Conservation (phyloP, 2,797 vertebrate species). For the Typhlichthys eigenmanni region DNA sequence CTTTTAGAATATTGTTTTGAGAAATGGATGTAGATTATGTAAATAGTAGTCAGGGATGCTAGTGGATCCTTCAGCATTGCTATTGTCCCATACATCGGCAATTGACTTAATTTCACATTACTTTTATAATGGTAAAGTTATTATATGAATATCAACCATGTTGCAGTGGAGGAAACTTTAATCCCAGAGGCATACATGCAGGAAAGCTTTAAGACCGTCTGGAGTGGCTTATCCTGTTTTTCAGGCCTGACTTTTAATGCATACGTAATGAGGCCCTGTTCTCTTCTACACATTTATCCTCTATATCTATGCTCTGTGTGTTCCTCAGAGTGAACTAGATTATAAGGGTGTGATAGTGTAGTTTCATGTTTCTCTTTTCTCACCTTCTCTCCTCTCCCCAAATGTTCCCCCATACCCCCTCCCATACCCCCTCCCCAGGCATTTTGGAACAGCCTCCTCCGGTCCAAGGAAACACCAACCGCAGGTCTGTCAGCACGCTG, state of each 20-base stretch:
- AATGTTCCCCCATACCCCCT: not conserved
- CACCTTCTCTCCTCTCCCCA: not conserved
- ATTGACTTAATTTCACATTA: too few species aligned
- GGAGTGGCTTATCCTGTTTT: conserved; percentile 10
- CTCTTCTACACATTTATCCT: not conserved
- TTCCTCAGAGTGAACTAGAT: too few species aligned
- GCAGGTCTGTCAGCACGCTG: conserved; percentile 91
- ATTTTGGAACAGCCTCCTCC: conserved; percentile 81
- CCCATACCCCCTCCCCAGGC: conserved; percentile 66
- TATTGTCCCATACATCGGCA: too few species aligned
- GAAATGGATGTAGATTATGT: too few species aligned
- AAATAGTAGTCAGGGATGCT: too few species aligned
- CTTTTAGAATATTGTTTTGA: too few species aligned
- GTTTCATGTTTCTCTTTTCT: not conserved
- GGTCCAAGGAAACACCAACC: conserved; percentile 92
- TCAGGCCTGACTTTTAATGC: conserved; percentile 11
- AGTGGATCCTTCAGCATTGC: too few species aligned
- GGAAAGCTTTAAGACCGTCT: conserved; percentile 7
- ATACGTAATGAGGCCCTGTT: conserved; percentile 5
- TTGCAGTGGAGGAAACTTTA: conserved; percentile 2
- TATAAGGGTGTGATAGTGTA: too few species aligned
- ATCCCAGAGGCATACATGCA: not conserved
- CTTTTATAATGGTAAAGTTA: too few species aligned
- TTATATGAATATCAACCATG: not conserved
- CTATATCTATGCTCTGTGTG: too few species aligned